Conservation (phyloP, 2,888 invertebrate species). For the Rotaria magnacalcarata region DNA sequence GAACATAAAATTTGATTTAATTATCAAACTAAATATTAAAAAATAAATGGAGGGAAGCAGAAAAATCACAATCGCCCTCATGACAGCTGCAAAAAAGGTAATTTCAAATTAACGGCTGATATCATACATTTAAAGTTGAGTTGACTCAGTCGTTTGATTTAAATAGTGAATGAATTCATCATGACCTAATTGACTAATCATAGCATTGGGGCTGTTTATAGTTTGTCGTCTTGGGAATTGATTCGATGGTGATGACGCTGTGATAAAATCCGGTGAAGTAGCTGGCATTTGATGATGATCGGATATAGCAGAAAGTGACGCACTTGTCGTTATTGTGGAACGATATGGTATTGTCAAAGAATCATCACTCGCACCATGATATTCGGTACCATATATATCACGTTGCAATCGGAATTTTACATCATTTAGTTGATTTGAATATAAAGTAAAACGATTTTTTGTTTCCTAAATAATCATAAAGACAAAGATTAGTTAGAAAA, state of each 20-base stretch:
- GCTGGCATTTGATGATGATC: background rate
- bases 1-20: background rate
- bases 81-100: background rate
- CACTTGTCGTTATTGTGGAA: background rate
- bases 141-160: background rate
- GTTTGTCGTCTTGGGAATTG: background rate
- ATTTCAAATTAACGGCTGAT: background rate
- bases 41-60: background rate
- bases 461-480: background rate
- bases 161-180: background rate
- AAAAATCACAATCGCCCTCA: background rate
- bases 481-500: too few species aligned
- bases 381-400: background rate
- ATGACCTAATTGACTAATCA: background rate
- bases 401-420: background rate
- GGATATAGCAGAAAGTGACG: constrained; percentile 2
- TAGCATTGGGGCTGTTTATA: background rate
- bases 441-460: background rate
- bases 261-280: background rate
- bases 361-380: background rate
- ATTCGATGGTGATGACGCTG: background rate
- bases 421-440: background rate
- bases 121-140: background rate
- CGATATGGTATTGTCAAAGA: background rate
- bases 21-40: background rate